Base-by-base conservation (phyloP, 2,797 vertebrate genomes). In the Monodelphis domestica region DNA sequence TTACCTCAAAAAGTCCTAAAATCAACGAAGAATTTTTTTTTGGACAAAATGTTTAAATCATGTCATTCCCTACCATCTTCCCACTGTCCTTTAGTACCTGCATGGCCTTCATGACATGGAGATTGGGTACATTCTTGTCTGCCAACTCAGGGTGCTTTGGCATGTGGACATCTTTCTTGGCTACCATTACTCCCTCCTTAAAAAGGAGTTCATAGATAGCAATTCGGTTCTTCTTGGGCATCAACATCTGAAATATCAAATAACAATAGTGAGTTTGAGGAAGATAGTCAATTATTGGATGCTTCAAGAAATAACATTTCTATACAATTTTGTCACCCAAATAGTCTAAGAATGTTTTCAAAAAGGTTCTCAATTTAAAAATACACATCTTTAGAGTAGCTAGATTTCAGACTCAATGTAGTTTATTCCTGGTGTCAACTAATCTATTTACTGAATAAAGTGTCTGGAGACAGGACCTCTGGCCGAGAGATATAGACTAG, bases 51-150 rank as follows among this genome's bases (percentile, higher is more conserved):
- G 24, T 84, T 84, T 26, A 52, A 95, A 90, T 10, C 29, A 11
- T 15, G 38, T 90, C 55, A 89, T 38, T 2, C 56, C 0, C 33
- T 33, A n/a, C 1, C 53, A 50, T 52, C 5, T 33, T 12, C 29
- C 21, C 0, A 0, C 51, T 24, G 45, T 54, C 0, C 84, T 0
- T 21, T 38, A 3, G 0, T 94, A 99, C 99, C 99, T 99, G 99
- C 99, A 99, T 99, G 94, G 99, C 99, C 98, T 99, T 99, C 99
- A 99, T 99, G 89, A 99, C 99, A 4, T 99, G 99, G 96, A 99
- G 99, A 96, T 99, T 99, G 98, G 99, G 99, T 95, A 99, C 99
- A 0, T 99, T 99, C 98, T 99, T 99, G 98, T 99, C 99, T 0
- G 99, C 99, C 0, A 99, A 99, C 98, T 99, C 99, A 0, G 99